Evolutionary conservation across 2,113 vertebrate genomes (phyloP).

Genomic region (Lophotis ruficrista): DNA sequence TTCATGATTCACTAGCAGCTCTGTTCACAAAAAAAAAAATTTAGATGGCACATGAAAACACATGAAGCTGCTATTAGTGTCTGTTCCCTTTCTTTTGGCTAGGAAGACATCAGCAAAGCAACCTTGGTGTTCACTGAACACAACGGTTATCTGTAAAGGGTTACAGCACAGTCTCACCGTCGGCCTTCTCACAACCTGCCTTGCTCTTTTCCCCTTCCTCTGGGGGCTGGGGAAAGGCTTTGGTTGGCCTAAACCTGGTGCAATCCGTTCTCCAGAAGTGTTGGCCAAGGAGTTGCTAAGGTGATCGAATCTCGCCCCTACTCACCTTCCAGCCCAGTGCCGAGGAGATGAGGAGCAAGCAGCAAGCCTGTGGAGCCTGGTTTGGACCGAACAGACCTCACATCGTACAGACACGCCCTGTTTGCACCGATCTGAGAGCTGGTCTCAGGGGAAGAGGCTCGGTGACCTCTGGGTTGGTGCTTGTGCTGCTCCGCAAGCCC

Average conservation of each 20-base stretch:
- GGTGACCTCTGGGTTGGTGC: background rate
- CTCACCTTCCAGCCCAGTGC: background rate
- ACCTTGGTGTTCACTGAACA: background rate
- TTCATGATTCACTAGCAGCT: background rate
- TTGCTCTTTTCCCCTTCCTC: background rate
- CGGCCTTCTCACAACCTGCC: background rate
- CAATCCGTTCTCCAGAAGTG: background rate
- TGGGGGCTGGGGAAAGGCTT: background rate
- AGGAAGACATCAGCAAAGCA: background rate
- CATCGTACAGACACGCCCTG: rapidly evolving
- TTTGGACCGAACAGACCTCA: background rate
- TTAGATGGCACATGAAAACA: background rate
- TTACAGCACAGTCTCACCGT: background rate
- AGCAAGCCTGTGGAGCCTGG: background rate
- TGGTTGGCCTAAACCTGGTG: background rate
- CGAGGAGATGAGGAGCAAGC: background rate
- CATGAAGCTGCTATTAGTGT: background rate
- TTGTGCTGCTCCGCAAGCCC: rapidly evolving
- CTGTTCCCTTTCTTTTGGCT: background rate
- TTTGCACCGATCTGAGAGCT: rapidly evolving
- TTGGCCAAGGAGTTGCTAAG: background rate
- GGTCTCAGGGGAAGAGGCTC: background rate
- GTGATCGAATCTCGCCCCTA: background rate
- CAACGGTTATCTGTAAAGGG: background rate
- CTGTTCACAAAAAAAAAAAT: background rate